These are phyloP conservation scores for Leuciscus idus DNA, from an alignment of 2,113 vertebrate species.

Conservation along the genomic window DNA sequence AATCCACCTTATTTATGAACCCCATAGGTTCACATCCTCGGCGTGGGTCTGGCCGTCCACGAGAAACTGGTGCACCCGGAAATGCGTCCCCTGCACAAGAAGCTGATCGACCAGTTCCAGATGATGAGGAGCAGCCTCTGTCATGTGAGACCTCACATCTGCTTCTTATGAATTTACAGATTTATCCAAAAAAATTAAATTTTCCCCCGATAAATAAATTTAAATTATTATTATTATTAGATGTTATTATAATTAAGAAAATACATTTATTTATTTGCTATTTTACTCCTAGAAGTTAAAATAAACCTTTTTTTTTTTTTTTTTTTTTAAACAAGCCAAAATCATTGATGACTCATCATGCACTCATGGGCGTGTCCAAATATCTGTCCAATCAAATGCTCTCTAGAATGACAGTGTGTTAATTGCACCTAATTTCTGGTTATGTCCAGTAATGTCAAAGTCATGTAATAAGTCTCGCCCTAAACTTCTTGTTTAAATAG, in stretches of 20 bases:
- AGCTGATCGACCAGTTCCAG: constrained; percentile 98
- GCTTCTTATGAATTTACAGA: background rate
- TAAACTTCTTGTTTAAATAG: background rate
- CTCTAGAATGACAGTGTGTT: background rate
- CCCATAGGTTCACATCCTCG: constrained; percentile 89
- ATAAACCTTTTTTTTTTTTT: too few species aligned
- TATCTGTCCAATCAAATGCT: background rate
- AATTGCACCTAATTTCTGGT: background rate
- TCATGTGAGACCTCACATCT: constrained; percentile 80
- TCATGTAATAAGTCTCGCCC: background rate
- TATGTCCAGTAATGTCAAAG: background rate
- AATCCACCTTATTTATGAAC: background rate
- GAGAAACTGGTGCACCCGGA: constrained; percentile 98
- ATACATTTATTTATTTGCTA: too few species aligned
- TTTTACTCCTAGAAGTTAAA: too few species aligned
- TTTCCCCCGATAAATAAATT: background rate
- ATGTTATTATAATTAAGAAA: too few species aligned
- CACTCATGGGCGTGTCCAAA: background rate
- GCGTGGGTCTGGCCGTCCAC: constrained; percentile 91
- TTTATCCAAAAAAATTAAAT: background rate
- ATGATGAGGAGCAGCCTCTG: constrained; percentile 97
- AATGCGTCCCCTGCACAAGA: constrained; percentile 98
- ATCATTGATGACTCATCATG: background rate
- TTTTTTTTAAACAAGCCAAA: too few species aligned
- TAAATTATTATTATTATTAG: background rate